phyloP scores from a whole-genome alignment of 2,113 vertebrate genomes.

The Panthera leo region DNA sequence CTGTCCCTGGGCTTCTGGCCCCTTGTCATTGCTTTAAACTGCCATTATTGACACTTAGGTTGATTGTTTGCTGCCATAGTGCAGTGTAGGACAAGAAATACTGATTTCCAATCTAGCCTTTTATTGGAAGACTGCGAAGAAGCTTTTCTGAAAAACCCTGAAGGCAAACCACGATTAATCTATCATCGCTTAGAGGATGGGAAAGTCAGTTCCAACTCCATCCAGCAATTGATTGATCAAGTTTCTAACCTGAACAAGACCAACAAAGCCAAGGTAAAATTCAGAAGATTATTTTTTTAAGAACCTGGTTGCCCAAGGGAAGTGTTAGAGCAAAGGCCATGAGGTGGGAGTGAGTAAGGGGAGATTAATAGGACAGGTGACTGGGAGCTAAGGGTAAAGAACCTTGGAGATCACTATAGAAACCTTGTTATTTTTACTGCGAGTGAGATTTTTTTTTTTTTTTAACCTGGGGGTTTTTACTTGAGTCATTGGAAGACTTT shows the following conservation, averaged over 20 bases:
- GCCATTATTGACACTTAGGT: slow-evolving; percentile 29
- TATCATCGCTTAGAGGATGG: slow-evolving; percentile 89
- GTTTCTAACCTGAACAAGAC: slow-evolving; percentile 89
- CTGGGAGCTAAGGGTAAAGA: neutral
- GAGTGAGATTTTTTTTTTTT: neutral
- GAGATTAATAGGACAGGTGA: neutral
- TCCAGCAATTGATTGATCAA: slow-evolving; percentile 91
- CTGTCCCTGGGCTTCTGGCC: slow-evolving; percentile 13
- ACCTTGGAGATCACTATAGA: neutral
- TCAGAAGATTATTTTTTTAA: neutral
- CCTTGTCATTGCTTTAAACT: slow-evolving; percentile 69
- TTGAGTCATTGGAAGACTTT: neutral
- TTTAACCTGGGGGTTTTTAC: neutral
- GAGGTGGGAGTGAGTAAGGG: neutral
- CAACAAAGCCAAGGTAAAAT: slow-evolving; percentile 91
- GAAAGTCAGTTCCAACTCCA: slow-evolving; percentile 82
- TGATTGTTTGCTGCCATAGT: slow-evolving; percentile 74
- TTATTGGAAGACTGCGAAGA: slow-evolving; percentile 95
- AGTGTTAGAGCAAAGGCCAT: neutral
- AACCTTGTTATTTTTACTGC: neutral
- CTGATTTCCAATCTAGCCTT: slow-evolving; percentile 85
- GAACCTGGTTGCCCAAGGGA: neutral
- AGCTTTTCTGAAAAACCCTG: slow-evolving; percentile 94
- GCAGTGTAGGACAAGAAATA: slow-evolving; percentile 79
- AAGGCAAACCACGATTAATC: slow-evolving; percentile 92